phyloP scores from a whole-genome alignment of 2,113 vertebrate species.

The Heteronetta atricapilla region DNA sequence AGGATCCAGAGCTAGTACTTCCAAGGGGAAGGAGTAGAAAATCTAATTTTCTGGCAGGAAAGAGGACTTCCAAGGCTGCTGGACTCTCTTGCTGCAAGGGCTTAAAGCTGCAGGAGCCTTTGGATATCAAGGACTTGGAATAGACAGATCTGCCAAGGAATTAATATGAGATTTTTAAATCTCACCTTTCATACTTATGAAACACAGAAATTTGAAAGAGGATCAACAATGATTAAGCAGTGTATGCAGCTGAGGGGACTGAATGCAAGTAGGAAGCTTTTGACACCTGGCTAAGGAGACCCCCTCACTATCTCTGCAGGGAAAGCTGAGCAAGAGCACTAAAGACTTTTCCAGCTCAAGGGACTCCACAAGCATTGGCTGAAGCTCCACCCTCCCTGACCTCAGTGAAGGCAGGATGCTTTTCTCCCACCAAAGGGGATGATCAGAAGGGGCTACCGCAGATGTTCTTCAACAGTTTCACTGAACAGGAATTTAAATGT shows the following conservation, averaged over 20 bases:
- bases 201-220: neutral
- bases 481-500: neutral
- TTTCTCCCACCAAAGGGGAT: neutral
- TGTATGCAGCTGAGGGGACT: neutral
- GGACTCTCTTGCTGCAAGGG: neutral
- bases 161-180: neutral
- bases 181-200: neutral
- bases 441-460: neutral
- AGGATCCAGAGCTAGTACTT: neutral
- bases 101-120: neutral
- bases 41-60: neutral
- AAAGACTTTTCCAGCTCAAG: neutral
- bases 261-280: neutral
- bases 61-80: neutral
- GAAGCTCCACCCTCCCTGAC: neutral
- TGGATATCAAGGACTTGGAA: neutral
- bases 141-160: neutral
- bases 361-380: neutral
- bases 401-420: neutral
- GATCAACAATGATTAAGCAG: neutral
- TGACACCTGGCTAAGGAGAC: neutral
- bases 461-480: neutral
- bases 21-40: neutral
- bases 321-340: neutral
- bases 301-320: rapidly evolving